Evolutionary conservation across 2,113 vertebrate species (phyloP).

Genomic region (Ageneiosus marmoratus): DNA sequence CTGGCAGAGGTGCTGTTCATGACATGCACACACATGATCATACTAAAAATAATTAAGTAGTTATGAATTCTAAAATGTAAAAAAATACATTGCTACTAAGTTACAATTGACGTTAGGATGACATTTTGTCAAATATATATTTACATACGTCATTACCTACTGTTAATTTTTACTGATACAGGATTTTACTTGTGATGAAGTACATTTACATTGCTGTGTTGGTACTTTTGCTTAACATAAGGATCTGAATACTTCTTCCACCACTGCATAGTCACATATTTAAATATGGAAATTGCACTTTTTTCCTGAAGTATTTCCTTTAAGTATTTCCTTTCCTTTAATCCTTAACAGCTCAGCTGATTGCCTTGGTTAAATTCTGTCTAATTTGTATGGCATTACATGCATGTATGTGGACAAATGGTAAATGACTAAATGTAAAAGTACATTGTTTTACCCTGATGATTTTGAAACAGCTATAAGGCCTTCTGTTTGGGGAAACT

Average conservation of each 20-base stretch:
- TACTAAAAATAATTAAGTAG: background rate
- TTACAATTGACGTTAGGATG: background rate
- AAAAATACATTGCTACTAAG: background rate
- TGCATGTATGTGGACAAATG: background rate
- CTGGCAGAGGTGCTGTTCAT: slow-evolving; percentile 80
- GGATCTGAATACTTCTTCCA: no score
- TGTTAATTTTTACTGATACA: background rate
- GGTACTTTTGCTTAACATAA: no score
- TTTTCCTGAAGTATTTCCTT: background rate
- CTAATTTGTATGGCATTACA: background rate
- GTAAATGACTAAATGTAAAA: background rate
- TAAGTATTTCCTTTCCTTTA: background rate
- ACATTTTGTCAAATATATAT: background rate
- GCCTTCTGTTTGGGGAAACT: background rate
- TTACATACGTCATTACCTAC: background rate
- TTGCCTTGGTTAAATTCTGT: background rate
- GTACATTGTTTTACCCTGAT: background rate
- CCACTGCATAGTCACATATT: background rate
- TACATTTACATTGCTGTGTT: no score
- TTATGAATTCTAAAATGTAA: background rate
- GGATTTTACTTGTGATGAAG: no score
- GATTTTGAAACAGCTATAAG: background rate
- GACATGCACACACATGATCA: background rate
- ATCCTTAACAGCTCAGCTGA: background rate
- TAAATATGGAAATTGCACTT: background rate